These are phyloP conservation scores for Tylochromis polylepis DNA, from an alignment of 2,113 vertebrate genomes.

Conservation along the genomic window DNA sequence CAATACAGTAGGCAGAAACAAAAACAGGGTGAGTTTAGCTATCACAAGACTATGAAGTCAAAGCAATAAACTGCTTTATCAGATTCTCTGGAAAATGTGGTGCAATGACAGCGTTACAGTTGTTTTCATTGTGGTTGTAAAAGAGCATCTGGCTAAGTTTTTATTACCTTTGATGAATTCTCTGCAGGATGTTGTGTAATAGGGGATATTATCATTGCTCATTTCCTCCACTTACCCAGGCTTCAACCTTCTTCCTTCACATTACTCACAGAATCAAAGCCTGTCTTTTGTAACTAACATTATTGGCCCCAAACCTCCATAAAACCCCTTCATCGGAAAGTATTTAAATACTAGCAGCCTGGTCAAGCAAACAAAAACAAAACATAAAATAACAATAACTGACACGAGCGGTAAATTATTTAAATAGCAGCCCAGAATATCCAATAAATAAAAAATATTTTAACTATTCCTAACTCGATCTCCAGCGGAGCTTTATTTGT, in stretches of 20 bases:
- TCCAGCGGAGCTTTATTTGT: background rate
- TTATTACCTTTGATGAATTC: background rate
- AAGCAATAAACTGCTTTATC: background rate
- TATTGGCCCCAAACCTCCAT: background rate
- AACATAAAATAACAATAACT: background rate
- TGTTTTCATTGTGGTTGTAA: background rate
- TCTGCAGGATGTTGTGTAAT: background rate
- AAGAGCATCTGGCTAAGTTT: background rate
- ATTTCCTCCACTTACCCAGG: background rate
- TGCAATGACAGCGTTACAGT: background rate
- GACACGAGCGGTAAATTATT: background rate
- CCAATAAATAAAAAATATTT: background rate
- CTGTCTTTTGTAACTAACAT: background rate
- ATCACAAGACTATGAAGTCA: background rate
- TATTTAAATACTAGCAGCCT: background rate
- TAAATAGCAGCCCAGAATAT: background rate
- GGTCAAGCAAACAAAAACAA: background rate
- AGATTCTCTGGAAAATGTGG: background rate
- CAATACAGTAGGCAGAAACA: background rate
- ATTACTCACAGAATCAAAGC: background rate
- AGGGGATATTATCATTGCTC: background rate
- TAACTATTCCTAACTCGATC: background rate
- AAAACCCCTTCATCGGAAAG: background rate
- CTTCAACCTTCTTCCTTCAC: background rate
- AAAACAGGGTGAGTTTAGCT: background rate